Evolutionary conservation across 1,140 invertebrate species (phyloP).

Genomic region (Hydropsyche tenuis): DNA sequence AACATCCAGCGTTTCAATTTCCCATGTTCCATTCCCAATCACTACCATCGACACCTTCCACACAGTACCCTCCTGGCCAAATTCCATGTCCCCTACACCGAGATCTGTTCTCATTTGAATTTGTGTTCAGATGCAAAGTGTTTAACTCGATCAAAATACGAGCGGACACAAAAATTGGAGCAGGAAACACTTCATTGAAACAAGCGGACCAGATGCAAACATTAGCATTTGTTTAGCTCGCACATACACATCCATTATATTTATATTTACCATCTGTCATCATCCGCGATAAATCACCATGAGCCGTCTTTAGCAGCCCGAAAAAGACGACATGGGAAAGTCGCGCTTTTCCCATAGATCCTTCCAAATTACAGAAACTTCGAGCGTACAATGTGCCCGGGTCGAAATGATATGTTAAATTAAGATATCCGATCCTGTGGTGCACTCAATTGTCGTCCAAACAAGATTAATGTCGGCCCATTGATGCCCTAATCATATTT

Average conservation of each 20-base stretch:
- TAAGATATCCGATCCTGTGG: conserved; percentile 16
- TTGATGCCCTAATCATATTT: conserved; percentile 22
- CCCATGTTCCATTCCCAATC: no score
- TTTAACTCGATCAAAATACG: conserved; percentile 50
- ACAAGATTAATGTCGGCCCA: conserved; percentile 16
- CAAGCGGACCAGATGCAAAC: conserved; percentile 37
- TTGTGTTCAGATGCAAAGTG: conserved; percentile 50
- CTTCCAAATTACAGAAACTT: no score
- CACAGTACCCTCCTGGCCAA: background rate
- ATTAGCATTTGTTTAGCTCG: conserved; percentile 33
- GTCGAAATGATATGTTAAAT: background rate
- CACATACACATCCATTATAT: background rate
- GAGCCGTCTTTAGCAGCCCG: background rate
- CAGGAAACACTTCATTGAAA: conserved; percentile 49
- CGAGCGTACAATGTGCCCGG: conserved; percentile 22
- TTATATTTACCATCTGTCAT: background rate
- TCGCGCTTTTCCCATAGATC: no score
- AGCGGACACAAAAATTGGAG: conserved; percentile 47
- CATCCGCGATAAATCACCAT: background rate
- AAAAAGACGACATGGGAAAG: no score
- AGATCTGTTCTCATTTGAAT: conserved; percentile 45
- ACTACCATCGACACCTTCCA: no score
- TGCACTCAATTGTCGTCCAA: conserved; percentile 26
- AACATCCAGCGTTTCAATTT: no score
- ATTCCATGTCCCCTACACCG: conserved; percentile 4